Evolutionary conservation across 2,797 vertebrate species (phyloP).

Genomic region (Lemur catta): DNA sequence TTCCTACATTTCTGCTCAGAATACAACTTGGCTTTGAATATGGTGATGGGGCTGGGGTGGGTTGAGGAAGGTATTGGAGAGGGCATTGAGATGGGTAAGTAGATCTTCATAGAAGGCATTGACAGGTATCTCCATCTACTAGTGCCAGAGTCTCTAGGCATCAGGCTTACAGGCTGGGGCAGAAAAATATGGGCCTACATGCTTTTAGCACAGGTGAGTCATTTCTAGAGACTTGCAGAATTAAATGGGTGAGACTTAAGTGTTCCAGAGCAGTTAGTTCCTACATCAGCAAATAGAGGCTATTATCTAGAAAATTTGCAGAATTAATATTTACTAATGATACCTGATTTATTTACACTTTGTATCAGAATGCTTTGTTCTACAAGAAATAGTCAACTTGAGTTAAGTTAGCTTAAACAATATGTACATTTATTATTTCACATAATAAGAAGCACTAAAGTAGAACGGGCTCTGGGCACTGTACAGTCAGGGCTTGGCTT

Average conservation of each 20-base stretch:
- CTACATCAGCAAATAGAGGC: neutral
- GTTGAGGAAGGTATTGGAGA: neutral
- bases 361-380: neutral
- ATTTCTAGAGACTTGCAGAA: neutral
- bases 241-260: neutral
- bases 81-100: neutral
- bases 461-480: neutral
- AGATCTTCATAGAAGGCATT: neutral
- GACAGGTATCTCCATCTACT: neutral
- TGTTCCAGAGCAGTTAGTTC: neutral
- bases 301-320: neutral
- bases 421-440: neutral
- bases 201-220: neutral
- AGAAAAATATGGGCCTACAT: neutral
- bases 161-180: neutral
- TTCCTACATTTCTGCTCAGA: neutral
- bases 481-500: neutral
- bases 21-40: neutral
- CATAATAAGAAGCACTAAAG: neutral
- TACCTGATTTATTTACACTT: neutral
- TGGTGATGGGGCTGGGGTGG: neutral
- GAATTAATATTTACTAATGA: neutral
- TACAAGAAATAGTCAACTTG: neutral
- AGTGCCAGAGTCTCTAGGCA: neutral
- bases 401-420: neutral